Conservation (phyloP, 2,797 vertebrate species). For the Hydrophis major region DNA sequence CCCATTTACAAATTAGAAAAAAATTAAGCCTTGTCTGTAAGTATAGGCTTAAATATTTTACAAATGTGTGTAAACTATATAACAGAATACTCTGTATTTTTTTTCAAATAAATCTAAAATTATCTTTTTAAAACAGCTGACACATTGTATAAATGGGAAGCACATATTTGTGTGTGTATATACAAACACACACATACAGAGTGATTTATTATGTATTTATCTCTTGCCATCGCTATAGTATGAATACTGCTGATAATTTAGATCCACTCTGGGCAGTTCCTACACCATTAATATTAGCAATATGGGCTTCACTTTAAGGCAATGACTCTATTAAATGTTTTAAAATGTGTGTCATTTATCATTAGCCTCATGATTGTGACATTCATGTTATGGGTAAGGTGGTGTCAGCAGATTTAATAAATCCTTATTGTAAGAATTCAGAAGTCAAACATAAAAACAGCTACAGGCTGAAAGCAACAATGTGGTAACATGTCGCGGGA, state of each 20-base stretch:
- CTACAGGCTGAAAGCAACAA: constrained; percentile 51
- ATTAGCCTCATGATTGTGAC: constrained; percentile 71
- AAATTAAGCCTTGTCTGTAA: constrained; percentile 56
- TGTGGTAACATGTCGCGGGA: constrained; percentile 37
- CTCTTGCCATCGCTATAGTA: constrained; percentile 72
- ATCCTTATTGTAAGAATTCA: constrained; percentile 60
- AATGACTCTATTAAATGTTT: constrained; percentile 76
- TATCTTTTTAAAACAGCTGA: constrained; percentile 73
- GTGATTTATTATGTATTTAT: constrained; percentile 80
- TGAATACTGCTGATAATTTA: constrained; percentile 74
- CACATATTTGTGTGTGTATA: constrained; percentile 63
- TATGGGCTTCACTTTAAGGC: constrained; percentile 71
- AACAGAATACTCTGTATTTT: constrained; percentile 65
- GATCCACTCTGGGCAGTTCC: constrained; percentile 66
- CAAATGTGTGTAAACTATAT: constrained; percentile 62
- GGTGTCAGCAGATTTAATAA: constrained; percentile 67
- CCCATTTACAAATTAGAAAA: constrained; percentile 55
- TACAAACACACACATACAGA: constrained; percentile 71
- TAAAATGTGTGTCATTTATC: constrained; percentile 74
- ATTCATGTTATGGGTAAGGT: constrained; percentile 62
- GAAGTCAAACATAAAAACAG: constrained; percentile 61
- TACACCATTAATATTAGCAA: constrained; percentile 75
- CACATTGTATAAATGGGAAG: constrained; percentile 72
- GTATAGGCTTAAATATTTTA: constrained; percentile 67
- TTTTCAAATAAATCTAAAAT: constrained; percentile 70